These are phyloP conservation scores for Lapara coniferarum DNA, from an alignment of 2,888 invertebrate genomes.

Conservation along the genomic window DNA sequence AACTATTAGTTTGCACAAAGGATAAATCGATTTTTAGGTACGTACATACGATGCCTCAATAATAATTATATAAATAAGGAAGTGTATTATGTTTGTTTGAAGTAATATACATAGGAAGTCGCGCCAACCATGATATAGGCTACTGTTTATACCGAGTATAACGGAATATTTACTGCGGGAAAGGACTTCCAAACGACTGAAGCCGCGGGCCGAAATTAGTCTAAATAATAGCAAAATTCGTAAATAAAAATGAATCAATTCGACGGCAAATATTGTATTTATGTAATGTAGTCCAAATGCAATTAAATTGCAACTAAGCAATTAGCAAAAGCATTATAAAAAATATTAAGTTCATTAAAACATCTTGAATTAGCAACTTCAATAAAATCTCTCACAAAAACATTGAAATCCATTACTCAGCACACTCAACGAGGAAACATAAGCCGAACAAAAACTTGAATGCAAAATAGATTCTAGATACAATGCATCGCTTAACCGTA, in stretches of 20 bases:
- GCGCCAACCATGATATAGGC: no score
- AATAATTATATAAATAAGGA: no score
- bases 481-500: background rate
- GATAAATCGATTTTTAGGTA: no score
- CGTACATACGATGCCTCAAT: no score
- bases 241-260: no score
- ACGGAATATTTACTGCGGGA: no score
- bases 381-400: background rate
- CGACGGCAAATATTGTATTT: background rate
- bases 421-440: background rate
- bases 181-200: no score
- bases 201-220: no score
- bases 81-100: no score
- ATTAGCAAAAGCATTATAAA: background rate
- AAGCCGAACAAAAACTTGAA: background rate
- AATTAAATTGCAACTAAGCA: background rate
- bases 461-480: background rate
- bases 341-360: background rate
- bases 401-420: background rate
- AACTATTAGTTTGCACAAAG: background rate
- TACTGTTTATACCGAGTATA: no score
- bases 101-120: no score
- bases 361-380: background rate
- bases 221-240: no score
- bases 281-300: background rate